A percentile compares a stretch with the other conserved stretches of the same genome.
phyloP scores from a whole-genome alignment of 2,113 vertebrate genomes.

The Stigmatopora argus region DNA sequence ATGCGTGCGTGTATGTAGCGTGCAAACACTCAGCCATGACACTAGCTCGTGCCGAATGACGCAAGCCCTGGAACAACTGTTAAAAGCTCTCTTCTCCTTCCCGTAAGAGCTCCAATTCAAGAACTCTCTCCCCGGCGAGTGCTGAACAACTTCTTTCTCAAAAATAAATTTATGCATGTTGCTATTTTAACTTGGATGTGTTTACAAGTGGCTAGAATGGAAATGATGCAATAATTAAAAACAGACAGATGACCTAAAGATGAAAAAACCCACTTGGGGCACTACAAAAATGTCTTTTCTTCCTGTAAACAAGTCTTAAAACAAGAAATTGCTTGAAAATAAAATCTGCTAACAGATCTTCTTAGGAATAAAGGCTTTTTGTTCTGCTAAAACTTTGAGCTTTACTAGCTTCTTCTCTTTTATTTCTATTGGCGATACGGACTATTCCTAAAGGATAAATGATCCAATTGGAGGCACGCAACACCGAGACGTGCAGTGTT shows the following conservation, averaged over 20 bases:
- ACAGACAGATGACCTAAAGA: constrained; percentile 26
- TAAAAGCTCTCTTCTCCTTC: constrained; percentile 27
- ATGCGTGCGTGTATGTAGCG: constrained; percentile 43
- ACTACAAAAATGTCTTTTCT: constrained; percentile 16
- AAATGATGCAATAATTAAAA: constrained; percentile 47
- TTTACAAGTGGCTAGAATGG: constrained; percentile 38
- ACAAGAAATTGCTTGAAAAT: constrained; percentile 42
- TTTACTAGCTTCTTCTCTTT: neutral
- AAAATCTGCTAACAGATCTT: constrained; percentile 14
- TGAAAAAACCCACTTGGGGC: constrained; percentile 27
- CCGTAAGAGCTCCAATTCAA: constrained; percentile 32
- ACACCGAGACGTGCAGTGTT: neutral
- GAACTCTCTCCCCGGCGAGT: constrained; percentile 18
- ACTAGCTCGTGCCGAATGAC: constrained; percentile 42
- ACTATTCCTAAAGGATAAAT: neutral
- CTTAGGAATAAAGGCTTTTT: neutral
- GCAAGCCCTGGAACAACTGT: constrained; percentile 57
- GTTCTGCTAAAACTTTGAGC: neutral
- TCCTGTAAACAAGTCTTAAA: constrained; percentile 41
- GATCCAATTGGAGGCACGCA: no score
- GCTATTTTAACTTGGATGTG: constrained; percentile 29
- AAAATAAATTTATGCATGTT: constrained; percentile 9
- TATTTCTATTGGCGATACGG: neutral
- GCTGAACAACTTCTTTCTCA: constrained; percentile 27
- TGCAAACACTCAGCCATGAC: constrained; percentile 58